Evolutionary conservation across 1,140 invertebrate species (phyloP), one percentile per base, ranked within the genome.

Genomic region (Plutomurus gul): DNA sequence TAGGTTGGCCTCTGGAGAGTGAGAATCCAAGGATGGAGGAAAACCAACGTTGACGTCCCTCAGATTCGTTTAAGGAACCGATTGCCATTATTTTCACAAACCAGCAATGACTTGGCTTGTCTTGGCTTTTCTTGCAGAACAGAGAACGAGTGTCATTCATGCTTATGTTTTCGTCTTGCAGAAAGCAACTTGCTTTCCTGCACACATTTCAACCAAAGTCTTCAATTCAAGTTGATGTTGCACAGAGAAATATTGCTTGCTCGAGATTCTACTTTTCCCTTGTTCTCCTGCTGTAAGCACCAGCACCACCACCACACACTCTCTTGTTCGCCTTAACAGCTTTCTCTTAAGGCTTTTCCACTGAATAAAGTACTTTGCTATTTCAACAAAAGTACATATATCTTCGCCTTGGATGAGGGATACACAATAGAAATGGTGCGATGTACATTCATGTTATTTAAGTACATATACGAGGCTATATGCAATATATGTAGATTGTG

Each of bases 81-180:
- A 75, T 75, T 75, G n/a, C 73, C 73, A 75, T 76, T 76, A 56
- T 65, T 65, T 65, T 60, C 72, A 74, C 40, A 46, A 43, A 72
- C 36, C 70, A 72, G 39, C 43, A 47, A 49, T 47, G 27, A 47
- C 43, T 46, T 46, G 6, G 20, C 72, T 74, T 74, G 43, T 74
- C 70, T 72, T 72, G 18, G 6, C 65, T 71, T 71, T 33, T 60
- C 22, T 22, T 71, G 13, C 65, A 70, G 30, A 25, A 60, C 10
- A 51, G 22, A 10, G 18, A 18, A 72, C 18, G 39, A 72, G 70
- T 72, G 70, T 72, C 70, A 72, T 72, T 72, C 39, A 72, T 72
- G 30, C 65, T 71, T 18, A 6, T 71, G 70, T 43, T 72, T 71
- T 65, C 6, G 39, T 37, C 16, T 18, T n/a, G 13, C 65, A 37